Percentiles rank a stretch among this genome's conserved stretches.
Conservation (phyloP, 1,140 invertebrate species). For the Oedothorax gibbosus region DNA sequence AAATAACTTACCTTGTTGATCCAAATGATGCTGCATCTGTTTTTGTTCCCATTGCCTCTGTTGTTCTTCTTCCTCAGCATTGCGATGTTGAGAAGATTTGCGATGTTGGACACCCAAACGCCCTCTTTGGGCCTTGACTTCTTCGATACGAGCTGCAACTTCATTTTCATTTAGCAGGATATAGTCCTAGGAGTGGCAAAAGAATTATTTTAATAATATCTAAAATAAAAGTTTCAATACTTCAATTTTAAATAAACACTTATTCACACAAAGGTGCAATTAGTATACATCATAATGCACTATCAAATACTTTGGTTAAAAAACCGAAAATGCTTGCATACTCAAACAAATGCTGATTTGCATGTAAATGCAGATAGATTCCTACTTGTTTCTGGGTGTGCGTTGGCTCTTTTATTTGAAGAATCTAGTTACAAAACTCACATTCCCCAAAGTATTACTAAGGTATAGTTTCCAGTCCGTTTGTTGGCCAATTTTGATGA, state of each 20-base stretch:
- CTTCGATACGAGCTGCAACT: conserved; percentile 66
- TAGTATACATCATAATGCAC: no score
- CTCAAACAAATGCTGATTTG: no score
- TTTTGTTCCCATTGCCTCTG: conserved; percentile 65
- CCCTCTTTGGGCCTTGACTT: conserved; percentile 65
- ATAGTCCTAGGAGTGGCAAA: conserved; percentile 52
- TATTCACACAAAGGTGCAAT: no score
- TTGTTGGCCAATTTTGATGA: no score
- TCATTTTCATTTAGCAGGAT: conserved; percentile 65
- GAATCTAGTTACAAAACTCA: no score
- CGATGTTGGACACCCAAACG: conserved; percentile 55
- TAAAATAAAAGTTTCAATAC: background rate
- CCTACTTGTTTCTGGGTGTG: no score
- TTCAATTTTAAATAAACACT: background rate
- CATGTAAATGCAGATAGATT: no score
- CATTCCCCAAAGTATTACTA: no score
- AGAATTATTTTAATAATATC: background rate
- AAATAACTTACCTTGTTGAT: conserved; percentile 66
- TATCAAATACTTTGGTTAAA: no score
- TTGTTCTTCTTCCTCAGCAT: conserved; percentile 64
- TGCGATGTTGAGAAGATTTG: conserved; percentile 52
- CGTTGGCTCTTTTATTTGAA: no score
- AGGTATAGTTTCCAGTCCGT: no score
- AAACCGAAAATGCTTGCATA: no score
- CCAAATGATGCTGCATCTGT: conserved; percentile 67